Evolutionary conservation across 1,140 invertebrate species (phyloP).

Genomic region (Cydia pomonella): DNA sequence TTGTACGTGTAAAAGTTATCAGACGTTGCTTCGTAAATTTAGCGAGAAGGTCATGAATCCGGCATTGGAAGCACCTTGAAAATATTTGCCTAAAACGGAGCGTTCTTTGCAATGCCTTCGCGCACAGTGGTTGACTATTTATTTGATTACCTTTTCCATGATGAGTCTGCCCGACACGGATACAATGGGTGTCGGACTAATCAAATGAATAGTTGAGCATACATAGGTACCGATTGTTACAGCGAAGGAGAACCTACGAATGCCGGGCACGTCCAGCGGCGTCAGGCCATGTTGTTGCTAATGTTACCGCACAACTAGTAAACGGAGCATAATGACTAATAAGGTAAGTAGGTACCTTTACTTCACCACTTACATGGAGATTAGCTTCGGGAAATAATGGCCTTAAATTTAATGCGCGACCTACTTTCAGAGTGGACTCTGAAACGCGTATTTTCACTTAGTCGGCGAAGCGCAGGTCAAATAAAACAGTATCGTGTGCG

Average conservation of each 20-base stretch:
- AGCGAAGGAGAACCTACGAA: conserved; percentile 30
- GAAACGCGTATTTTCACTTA: conserved; percentile 15
- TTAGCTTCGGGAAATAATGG: conserved; percentile 42
- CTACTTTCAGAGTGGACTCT: conserved; percentile 37
- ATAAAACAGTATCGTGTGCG: conserved; percentile 5
- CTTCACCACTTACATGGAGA: conserved; percentile 34
- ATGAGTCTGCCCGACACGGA: conserved; percentile 35
- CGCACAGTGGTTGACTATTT: neutral
- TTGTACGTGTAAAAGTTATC: conserved; percentile 17
- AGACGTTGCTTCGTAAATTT: conserved; percentile 12
- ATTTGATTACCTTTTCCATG: neutral
- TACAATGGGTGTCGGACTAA: conserved; percentile 32
- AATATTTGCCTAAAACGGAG: conserved; percentile 21
- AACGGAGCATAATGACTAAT: conserved; percentile 34
- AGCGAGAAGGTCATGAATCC: conserved; percentile 30
- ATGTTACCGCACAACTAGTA: conserved; percentile 40
- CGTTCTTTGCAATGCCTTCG: conserved; percentile 9
- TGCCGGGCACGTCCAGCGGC: conserved; percentile 38
- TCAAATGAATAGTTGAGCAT: conserved; percentile 6
- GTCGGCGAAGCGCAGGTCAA: conserved; percentile 5
- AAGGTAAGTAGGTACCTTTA: neutral
- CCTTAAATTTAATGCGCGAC: conserved; percentile 39
- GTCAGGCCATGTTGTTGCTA: conserved; percentile 35
- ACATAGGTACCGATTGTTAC: neutral
- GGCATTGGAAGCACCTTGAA: conserved; percentile 26